phyloP scores from a whole-genome alignment of 2,888 invertebrate species.

The Ennomos fuscantarius region DNA sequence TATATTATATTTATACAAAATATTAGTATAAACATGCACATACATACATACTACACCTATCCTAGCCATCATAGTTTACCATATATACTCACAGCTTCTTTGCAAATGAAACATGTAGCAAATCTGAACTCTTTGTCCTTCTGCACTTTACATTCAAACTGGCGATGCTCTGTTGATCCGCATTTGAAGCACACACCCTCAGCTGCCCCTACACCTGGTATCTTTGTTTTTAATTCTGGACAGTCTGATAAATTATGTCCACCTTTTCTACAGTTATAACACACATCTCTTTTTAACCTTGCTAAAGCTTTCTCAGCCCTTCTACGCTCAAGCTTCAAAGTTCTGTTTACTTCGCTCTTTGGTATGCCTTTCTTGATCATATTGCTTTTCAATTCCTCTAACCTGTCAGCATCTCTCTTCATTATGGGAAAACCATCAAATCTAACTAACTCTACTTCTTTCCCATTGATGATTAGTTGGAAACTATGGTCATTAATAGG shows the following conservation, averaged over 20 bases:
- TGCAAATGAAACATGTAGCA: conserved; percentile 95
- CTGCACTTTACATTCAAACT: conserved; percentile 89
- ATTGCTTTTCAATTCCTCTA: conserved; percentile 85
- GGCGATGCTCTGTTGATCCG: conserved; percentile 94
- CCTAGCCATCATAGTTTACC: too few relatives aligned
- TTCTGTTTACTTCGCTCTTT: conserved; percentile 86
- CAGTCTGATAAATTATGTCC: conserved; percentile 94
- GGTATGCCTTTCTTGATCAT: conserved; percentile 89
- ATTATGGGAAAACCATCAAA: conserved; percentile 90
- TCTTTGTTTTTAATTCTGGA: conserved; percentile 87
- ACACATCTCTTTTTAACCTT: conserved; percentile 88
- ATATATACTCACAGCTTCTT: conserved; percentile 86
- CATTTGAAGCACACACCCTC: conserved; percentile 94
- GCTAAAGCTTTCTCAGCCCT: conserved; percentile 90
- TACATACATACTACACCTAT: too few relatives aligned
- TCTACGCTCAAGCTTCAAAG: conserved; percentile 89
- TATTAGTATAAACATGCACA: too few relatives aligned
- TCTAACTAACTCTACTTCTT: conserved; percentile 85
- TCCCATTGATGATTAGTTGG: conserved; percentile 87
- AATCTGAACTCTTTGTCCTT: conserved; percentile 89
- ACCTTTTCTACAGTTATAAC: conserved; percentile 91
- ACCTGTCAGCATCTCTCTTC: conserved; percentile 88
- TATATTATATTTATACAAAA: too few relatives aligned
- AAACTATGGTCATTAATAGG: conserved; percentile 72
- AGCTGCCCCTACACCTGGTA: conserved; percentile 73